These are phyloP conservation scores for Anagrus nilaparvatae DNA, from an alignment of 1,140 invertebrate species.

Conservation along the genomic window DNA sequence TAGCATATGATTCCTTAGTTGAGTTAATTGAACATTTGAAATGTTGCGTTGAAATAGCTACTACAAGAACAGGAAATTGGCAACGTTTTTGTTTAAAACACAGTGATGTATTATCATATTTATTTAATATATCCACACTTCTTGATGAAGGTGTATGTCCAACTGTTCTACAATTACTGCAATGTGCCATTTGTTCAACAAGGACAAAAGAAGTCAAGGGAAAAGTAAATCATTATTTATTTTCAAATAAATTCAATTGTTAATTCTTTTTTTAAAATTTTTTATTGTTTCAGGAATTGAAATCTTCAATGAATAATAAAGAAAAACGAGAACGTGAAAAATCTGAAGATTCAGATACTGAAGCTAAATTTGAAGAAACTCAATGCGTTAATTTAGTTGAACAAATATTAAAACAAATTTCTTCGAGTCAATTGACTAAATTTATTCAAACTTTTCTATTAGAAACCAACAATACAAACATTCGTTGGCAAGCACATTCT, in stretches of 20 bases:
- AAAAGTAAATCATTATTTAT: slow-evolving; percentile 23
- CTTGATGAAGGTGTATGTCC: slow-evolving; percentile 90
- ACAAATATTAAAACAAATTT: slow-evolving; percentile 61
- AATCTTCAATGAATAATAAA: slow-evolving; percentile 29
- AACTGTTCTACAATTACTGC: slow-evolving; percentile 79
- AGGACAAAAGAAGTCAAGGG: slow-evolving; percentile 33
- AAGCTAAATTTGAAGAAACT: slow-evolving; percentile 58
- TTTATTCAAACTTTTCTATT: slow-evolving; percentile 87
- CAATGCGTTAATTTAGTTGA: slow-evolving; percentile 59
- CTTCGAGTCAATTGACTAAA: slow-evolving; percentile 55
- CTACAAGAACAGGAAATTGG: slow-evolving; percentile 88
- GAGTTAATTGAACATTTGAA: slow-evolving; percentile 92
- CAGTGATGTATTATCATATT: slow-evolving; percentile 51
- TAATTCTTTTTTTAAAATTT: slow-evolving; percentile 2
- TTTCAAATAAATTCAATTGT: neutral
- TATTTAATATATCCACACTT: slow-evolving; percentile 43
- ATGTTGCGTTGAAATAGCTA: slow-evolving; percentile 85
- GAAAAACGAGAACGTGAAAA: slow-evolving; percentile 52
- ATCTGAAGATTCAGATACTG: slow-evolving; percentile 57
- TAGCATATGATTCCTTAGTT: slow-evolving; percentile 84
- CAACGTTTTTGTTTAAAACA: slow-evolving; percentile 79
- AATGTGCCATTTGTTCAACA: slow-evolving; percentile 67
- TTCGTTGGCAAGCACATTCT: slow-evolving; percentile 92
- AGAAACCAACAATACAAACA: slow-evolving; percentile 85
- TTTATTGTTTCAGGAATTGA: slow-evolving; percentile 36